Conservation (phyloP, 2,888 invertebrate species). For the Tenthredo distinguenda region DNA sequence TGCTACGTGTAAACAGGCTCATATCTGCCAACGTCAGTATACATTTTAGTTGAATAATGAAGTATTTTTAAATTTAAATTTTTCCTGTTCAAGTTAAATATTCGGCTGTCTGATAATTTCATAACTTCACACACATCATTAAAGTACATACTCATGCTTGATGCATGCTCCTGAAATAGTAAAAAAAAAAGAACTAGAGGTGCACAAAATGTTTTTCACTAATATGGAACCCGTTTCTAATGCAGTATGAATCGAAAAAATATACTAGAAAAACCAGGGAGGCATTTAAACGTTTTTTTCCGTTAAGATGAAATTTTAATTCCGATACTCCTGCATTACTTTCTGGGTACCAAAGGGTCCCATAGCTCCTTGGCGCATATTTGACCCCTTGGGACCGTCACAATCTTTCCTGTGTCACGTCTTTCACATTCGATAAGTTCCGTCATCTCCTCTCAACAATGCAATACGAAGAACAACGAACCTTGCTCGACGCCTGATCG, state of each 20-base stretch:
- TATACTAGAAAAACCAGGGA: background rate
- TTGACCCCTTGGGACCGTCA: constrained; percentile 14
- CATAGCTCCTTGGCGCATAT: background rate
- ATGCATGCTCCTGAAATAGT: background rate
- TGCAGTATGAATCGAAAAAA: background rate
- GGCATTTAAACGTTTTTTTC: background rate
- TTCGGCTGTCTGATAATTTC: background rate
- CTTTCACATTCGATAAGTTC: constrained; percentile 27
- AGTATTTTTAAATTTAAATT: background rate
- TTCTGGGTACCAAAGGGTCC: background rate
- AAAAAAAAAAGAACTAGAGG: background rate
- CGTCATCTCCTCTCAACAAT: constrained; percentile 25
- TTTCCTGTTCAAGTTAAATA: background rate
- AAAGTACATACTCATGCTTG: background rate
- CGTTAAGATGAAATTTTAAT: background rate
- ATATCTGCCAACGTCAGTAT: background rate
- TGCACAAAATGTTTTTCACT: background rate
- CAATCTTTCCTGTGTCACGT: background rate
- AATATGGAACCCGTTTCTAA: background rate
- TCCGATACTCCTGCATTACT: background rate
- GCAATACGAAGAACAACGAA: constrained; percentile 38
- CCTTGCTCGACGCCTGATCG: constrained; percentile 16
- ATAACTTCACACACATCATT: background rate
- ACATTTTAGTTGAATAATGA: background rate
- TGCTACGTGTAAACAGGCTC: background rate